Evolutionary conservation across 1,140 invertebrate species (phyloP).

Genomic region (Aphis craccivora): DNA sequence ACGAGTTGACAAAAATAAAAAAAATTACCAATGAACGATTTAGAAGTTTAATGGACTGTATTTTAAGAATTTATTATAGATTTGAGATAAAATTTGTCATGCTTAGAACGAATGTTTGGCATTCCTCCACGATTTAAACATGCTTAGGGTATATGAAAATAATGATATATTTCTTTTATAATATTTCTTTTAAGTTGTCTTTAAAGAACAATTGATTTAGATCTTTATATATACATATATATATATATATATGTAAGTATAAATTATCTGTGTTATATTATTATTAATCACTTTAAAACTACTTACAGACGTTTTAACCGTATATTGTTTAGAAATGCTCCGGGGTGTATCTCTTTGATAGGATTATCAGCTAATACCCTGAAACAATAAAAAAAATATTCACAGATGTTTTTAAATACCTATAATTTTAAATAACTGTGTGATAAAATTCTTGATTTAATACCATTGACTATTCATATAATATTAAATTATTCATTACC

Average conservation of each 20-base stretch:
- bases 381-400: constrained; percentile 31
- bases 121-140: constrained; percentile 16
- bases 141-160: neutral
- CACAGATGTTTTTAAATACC: neutral
- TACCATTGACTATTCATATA: neutral
- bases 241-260: neutral
- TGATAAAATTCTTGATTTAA: neutral
- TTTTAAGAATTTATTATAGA: constrained; percentile 47
- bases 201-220: neutral
- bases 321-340: constrained; percentile 40
- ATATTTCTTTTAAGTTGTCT: neutral
- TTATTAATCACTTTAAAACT: neutral
- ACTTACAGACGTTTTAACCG: constrained; percentile 57
- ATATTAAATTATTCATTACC: neutral
- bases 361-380: constrained; percentile 58
- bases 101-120: constrained; percentile 49
- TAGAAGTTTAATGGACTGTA: constrained; percentile 57
- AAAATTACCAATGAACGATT: constrained; percentile 41
- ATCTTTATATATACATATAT: neutral
- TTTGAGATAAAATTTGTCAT: constrained; percentile 46
- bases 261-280: neutral
- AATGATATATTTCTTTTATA: neutral
- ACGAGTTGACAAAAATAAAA: constrained; percentile 45
- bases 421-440: neutral
- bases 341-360: constrained; percentile 49